A percentile compares a stretch with the other conserved stretches of the same genome.
These are phyloP conservation scores for Ophioninae sp. DNA, from an alignment of 2,888 invertebrate genomes.

Conservation along the genomic window DNA sequence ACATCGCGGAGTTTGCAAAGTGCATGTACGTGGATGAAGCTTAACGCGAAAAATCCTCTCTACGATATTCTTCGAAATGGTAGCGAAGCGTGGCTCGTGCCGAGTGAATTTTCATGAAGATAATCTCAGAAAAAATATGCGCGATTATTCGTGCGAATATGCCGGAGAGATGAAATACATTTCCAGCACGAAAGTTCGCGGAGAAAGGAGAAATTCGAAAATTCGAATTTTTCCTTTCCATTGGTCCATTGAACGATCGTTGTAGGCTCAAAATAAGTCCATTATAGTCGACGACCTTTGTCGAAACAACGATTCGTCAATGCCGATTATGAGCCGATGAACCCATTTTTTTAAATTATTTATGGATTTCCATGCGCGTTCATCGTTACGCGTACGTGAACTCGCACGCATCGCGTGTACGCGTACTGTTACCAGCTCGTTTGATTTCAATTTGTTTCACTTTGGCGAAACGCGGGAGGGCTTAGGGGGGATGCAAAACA, in stretches of 20 bases:
- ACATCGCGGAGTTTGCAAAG: constrained; percentile 20
- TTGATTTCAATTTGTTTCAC: constrained; percentile 51
- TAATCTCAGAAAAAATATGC: background rate
- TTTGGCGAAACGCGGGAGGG: constrained; percentile 23
- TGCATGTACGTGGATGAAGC: constrained; percentile 7
- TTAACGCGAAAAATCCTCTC: constrained; percentile 15
- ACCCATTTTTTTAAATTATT: too few species aligned
- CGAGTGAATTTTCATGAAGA: background rate
- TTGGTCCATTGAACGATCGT: background rate
- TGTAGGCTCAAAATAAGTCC: background rate
- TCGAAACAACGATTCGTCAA: background rate
- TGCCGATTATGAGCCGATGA: background rate
- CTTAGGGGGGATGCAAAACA: background rate
- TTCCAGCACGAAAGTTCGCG: background rate
- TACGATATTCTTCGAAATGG: constrained; percentile 9
- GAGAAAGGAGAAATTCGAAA: background rate
- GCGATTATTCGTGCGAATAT: background rate
- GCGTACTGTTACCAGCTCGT: constrained; percentile 24
- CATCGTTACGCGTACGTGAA: background rate
- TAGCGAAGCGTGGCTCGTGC: background rate
- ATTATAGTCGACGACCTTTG: background rate
- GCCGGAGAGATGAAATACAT: background rate
- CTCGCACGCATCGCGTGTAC: background rate
- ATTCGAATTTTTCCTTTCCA: background rate
- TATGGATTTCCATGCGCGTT: background rate